Percentiles rank a stretch among this genome's conserved stretches.
These are phyloP conservation scores for Erpornis zantholeuca DNA, from an alignment of 2,113 vertebrate genomes.

Conservation along the genomic window DNA sequence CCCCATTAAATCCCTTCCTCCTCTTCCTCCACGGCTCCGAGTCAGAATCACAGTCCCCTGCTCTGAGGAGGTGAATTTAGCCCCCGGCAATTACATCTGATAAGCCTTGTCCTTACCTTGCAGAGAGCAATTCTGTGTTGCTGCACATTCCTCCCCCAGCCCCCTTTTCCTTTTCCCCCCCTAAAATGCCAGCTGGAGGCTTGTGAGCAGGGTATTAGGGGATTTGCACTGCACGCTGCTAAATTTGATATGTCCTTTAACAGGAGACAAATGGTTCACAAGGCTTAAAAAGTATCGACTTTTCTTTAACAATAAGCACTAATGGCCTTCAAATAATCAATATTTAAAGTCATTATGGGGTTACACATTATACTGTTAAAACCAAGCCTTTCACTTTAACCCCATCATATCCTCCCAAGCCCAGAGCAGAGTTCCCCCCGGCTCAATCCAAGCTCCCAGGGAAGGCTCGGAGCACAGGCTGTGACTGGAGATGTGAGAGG, in stretches of 20 bases:
- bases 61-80: background rate
- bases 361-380: constrained; percentile 73
- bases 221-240: constrained; percentile 85
- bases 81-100: background rate
- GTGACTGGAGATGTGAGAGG: constrained; percentile 28
- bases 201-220: constrained; percentile 51
- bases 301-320: constrained; percentile 95
- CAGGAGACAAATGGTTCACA: constrained; percentile 88
- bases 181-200: constrained; percentile 27
- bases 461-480: background rate
- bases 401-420: constrained; percentile 23
- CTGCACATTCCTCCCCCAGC: background rate
- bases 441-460: background rate
- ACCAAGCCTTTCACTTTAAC: constrained; percentile 63
- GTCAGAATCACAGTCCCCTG: background rate
- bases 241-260: constrained; percentile 89
- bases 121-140: background rate
- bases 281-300: constrained; percentile 91
- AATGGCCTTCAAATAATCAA: constrained; percentile 95
- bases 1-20: background rate
- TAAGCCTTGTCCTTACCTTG: background rate
- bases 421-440: background rate
- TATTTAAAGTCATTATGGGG: constrained; percentile 89
- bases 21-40: background rate
- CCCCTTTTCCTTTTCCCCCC: background rate